Base-by-base conservation (phyloP, 2,113 vertebrate species). In the Lanius ludovicianus region DNA sequence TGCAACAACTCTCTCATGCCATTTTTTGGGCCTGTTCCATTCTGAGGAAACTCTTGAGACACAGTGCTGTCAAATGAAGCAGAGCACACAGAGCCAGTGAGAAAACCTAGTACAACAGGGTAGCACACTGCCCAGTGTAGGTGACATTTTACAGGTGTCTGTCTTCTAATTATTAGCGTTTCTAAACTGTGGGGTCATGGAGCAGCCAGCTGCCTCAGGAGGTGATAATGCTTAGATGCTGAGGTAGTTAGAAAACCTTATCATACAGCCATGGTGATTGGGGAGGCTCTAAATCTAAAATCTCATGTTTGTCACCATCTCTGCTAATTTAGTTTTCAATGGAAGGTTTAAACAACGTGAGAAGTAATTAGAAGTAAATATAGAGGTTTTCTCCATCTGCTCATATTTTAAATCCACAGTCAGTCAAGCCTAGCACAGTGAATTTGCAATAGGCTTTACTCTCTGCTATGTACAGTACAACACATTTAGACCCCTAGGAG, bases 361-460 rank as follows among this genome's bases (percentile, higher is more conserved):
- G 63, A 94, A 92, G 44, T 75, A 94, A 94, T 93, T 81, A 90
- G 19, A 89, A 86, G 64, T 73, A 92, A 90, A 95, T 87, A 93
- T 0, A 5, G 65, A 93, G 24, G 35, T 63, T 92, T 90, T 89
- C 63, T 93, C 83, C 76, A 71, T 81, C 68, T 95, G 80, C 44
- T 89, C 19, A 9, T 57, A 39, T 90, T 93, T 84, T 70, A 84
- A 78, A 87, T 59, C 30, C 21, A 55, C 68, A 89, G 47, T 16
- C 25, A 30, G 35, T 93, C 91, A 95, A 87, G 41, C 24, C 13
- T 65, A 63, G 73, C 33, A 56, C 31, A 44, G 3, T 44, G 60
- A 81, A 76, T 88, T 87, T 93, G 21, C 33, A 60, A 15, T 39
- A 60, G 33, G 15, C 56, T 95, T 92, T 75, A 59, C 19, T 78